phyloP scores from a whole-genome alignment of 2,888 invertebrate genomes.

The Heteromurus nitidus region DNA sequence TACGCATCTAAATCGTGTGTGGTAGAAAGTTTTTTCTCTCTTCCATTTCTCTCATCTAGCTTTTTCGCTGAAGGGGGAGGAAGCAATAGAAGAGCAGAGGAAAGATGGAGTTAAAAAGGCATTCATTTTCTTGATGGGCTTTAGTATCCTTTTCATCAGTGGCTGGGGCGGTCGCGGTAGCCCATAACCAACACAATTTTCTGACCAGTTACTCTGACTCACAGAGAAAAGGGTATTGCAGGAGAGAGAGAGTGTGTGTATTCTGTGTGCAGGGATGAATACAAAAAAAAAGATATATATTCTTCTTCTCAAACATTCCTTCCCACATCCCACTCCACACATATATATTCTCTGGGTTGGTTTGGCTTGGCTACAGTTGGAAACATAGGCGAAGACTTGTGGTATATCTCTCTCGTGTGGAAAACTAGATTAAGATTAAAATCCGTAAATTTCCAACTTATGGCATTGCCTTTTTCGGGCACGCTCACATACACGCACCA shows the following conservation, averaged over 20 bases:
- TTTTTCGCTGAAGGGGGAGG: conserved; percentile 15
- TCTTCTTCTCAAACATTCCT: too few species aligned
- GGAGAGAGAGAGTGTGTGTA: not conserved
- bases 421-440: conserved; percentile 65
- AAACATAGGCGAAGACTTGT: not conserved
- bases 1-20: not conserved
- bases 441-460: conserved; percentile 63
- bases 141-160: conserved; percentile 41
- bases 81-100: conserved; percentile 31
- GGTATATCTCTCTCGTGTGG: conserved; percentile 12
- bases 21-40: not conserved
- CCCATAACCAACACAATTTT: conserved; percentile 54
- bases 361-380: too few species aligned
- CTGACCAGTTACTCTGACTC: conserved; percentile 52
- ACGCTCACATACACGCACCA: not conserved
- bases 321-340: not conserved
- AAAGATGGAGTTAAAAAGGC: conserved; percentile 60
- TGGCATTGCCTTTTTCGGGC: conserved; percentile 27
- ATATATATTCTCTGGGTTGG: not conserved
- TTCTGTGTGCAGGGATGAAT: not conserved
- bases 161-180: conserved; percentile 40
- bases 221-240: conserved; percentile 4
- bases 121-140: conserved; percentile 64
- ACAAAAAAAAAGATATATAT: not conserved
- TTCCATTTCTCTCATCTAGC: not conserved